Conservation (phyloP, 2,113 vertebrate genomes). For the Sturnira hondurensis region DNA sequence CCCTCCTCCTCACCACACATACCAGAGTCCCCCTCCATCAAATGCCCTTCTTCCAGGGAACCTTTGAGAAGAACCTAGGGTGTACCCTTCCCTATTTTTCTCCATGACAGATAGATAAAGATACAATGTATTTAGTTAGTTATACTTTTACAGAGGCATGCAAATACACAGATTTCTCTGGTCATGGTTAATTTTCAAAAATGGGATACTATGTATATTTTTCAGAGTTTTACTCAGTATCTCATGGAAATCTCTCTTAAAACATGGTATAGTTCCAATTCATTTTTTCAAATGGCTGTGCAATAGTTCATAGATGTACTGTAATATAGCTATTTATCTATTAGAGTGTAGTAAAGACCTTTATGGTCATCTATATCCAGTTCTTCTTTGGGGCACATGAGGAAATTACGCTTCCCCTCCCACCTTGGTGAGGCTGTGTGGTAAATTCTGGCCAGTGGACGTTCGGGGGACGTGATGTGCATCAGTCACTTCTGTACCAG, state of each 20-base stretch:
- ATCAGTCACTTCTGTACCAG: neutral
- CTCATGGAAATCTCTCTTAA: neutral
- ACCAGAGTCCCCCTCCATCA: neutral
- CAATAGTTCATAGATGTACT: neutral
- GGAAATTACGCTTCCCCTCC: neutral
- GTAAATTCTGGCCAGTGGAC: neutral
- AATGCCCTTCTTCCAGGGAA: neutral
- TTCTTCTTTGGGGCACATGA: neutral
- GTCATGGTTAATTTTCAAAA: slow-evolving; percentile 22
- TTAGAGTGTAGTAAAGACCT: neutral
- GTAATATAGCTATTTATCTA: neutral
- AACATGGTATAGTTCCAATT: neutral
- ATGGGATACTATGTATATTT: neutral
- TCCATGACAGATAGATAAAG: neutral
- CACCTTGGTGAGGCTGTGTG: neutral
- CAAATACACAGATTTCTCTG: neutral
- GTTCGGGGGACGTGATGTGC: neutral
- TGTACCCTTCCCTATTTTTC: neutral
- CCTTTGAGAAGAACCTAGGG: neutral
- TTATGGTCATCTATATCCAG: neutral
- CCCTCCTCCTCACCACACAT: neutral
- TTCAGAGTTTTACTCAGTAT: neutral
- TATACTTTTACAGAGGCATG: neutral
- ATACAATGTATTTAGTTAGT: neutral
- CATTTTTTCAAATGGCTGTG: neutral